Evolutionary conservation across 64 coral and sea anemone species (phyloP).

Genomic region (Orbicella faveolata): DNA sequence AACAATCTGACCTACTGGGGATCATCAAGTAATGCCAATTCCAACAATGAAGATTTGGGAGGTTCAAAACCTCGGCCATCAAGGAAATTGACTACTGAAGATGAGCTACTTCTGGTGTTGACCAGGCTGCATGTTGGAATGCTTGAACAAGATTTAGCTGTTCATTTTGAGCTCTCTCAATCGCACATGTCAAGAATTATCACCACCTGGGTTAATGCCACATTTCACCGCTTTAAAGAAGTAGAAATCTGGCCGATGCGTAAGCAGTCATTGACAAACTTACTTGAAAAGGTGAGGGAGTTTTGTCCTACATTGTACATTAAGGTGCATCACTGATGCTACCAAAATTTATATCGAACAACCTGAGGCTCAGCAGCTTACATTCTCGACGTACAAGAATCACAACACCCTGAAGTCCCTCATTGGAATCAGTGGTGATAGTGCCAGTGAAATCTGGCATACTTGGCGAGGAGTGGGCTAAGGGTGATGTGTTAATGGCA

Average conservation of each 20-base stretch:
- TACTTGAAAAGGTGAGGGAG: conserved; percentile 44
- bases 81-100: conserved; percentile 37
- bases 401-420: conserved; percentile 37
- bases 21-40: conserved; percentile 8
- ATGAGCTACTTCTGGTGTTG: conserved; percentile 45
- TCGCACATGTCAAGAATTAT: conserved; percentile 58
- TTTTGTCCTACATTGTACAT: conserved; percentile 8
- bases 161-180: conserved; percentile 52
- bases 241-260: conserved; percentile 49
- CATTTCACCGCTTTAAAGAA: conserved; percentile 61
- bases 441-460: conserved; percentile 20
- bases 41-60: conserved; percentile 12
- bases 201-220: conserved; percentile 52
- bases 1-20: neutral
- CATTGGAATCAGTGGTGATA: conserved; percentile 37
- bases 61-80: conserved; percentile 20
- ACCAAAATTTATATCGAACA: conserved; percentile 72
- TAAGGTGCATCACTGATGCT: conserved; percentile 67
- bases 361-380: conserved; percentile 71
- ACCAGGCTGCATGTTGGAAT: conserved; percentile 51
- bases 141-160: conserved; percentile 53
- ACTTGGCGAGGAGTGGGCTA: conserved; percentile 35
- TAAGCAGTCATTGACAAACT: conserved; percentile 2
- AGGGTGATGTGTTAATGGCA: conserved; percentile 50
- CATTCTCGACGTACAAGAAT: conserved; percentile 49